These are phyloP conservation scores for Alaudala cheleensis DNA, from an alignment of 2,113 vertebrate species.

Conservation along the genomic window DNA sequence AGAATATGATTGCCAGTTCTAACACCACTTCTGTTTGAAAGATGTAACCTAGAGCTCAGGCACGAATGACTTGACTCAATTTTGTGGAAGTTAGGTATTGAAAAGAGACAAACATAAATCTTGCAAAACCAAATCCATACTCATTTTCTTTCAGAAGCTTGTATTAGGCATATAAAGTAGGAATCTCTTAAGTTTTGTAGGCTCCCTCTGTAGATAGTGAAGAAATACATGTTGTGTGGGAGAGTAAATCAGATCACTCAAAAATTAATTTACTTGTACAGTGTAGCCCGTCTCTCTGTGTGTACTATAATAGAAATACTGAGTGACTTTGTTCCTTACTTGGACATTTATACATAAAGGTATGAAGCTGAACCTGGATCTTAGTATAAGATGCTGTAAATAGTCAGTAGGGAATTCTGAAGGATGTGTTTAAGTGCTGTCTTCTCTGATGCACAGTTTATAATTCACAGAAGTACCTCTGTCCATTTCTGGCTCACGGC, in stretches of 20 bases:
- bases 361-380: not conserved
- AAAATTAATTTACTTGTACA: not conserved
- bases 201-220: not conserved
- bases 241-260: not conserved
- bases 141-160: not conserved
- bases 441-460: not conserved
- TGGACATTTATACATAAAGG: not conserved
- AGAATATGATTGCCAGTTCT: not conserved
- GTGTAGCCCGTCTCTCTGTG: not conserved
- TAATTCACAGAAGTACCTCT: not conserved
- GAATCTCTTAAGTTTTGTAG: not conserved
- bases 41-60: not conserved
- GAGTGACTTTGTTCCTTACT: not conserved
- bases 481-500: not conserved
- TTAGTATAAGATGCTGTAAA: not conserved
- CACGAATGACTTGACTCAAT: not conserved
- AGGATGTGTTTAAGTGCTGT: not conserved
- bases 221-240: not conserved
- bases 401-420: not conserved
- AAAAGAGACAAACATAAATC: constrained; percentile 10
- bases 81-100: not conserved
- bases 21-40: not conserved
- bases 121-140: not conserved
- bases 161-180: not conserved
- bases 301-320: not conserved